phyloP scores from a whole-genome alignment of 2,113 vertebrate genomes.

The Amphiprion ocellaris region DNA sequence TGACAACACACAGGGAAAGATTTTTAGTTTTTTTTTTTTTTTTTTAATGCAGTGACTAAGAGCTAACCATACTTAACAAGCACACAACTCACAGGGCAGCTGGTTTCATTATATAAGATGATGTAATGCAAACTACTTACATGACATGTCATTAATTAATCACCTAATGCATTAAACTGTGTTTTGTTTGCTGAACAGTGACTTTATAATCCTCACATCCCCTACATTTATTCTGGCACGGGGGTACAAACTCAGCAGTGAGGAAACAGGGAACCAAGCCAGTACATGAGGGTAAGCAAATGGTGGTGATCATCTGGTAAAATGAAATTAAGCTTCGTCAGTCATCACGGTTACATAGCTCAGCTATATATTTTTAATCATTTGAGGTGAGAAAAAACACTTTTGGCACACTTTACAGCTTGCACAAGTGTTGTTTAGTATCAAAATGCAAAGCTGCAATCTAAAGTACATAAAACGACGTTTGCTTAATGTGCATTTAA shows the following conservation, averaged over 20 bases:
- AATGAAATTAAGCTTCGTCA: conserved; percentile 64
- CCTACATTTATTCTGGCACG: conserved; percentile 36
- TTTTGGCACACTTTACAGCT: conserved; percentile 25
- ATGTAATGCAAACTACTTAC: conserved; percentile 65
- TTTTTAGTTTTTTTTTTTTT: too few species aligned
- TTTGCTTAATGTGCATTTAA: conserved; percentile 48
- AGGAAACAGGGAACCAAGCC: conserved; percentile 52
- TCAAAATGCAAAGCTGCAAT: conserved; percentile 58
- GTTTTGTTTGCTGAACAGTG: conserved; percentile 49
- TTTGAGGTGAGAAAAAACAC: conserved; percentile 13
- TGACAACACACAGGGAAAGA: neutral
- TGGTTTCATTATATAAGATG: conserved; percentile 40
- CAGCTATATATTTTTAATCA: conserved; percentile 16
- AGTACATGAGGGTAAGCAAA: conserved; percentile 45
- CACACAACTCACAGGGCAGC: conserved; percentile 39
- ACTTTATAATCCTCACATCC: conserved; percentile 66
- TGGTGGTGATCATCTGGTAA: conserved; percentile 60
- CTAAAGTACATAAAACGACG: conserved; percentile 23
- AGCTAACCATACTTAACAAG: conserved; percentile 20
- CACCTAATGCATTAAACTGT: conserved; percentile 35
- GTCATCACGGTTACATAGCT: conserved; percentile 46
- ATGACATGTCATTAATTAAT: conserved; percentile 60
- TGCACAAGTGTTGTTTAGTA: conserved; percentile 48
- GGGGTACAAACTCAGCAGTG: conserved; percentile 28
- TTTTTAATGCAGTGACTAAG: neutral